These are phyloP conservation scores for Gambusia affinis DNA, from an alignment of 2,113 vertebrate genomes.

Conservation along the genomic window DNA sequence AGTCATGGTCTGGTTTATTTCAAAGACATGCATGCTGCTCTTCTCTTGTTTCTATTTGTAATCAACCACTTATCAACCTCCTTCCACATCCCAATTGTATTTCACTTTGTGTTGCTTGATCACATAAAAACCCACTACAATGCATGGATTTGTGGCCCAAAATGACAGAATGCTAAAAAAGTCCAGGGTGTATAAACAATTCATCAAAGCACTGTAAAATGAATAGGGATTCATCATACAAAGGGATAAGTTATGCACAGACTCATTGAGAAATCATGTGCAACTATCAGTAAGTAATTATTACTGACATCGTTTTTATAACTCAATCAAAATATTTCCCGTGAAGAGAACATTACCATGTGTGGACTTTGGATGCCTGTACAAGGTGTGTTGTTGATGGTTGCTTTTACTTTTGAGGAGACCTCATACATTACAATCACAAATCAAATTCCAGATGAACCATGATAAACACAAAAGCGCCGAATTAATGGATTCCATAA, in stretches of 20 bases:
- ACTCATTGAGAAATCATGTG: background rate
- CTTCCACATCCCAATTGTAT: background rate
- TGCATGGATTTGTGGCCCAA: background rate
- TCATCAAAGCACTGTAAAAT: background rate
- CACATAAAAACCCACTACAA: background rate
- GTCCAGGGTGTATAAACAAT: background rate
- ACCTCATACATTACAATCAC: conserved; percentile 47
- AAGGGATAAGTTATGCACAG: background rate
- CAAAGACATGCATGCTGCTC: background rate
- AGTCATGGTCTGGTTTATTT: background rate
- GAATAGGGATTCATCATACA: background rate
- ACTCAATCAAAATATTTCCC: conserved; percentile 14
- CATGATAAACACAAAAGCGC: conserved; percentile 49
- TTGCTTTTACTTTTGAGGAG: conserved; percentile 24
- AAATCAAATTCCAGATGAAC: conserved; percentile 40
- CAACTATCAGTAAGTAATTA: conserved; percentile 8
- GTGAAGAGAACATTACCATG: conserved; percentile 11
- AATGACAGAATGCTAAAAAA: background rate
- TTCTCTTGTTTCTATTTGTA: background rate
- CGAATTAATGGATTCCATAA: conserved; percentile 62
- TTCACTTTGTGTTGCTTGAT: background rate
- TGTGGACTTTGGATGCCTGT: conserved; percentile 38
- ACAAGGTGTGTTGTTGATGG: conserved; percentile 30
- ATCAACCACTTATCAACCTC: background rate
- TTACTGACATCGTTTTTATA: conserved; percentile 29